These are phyloP conservation scores for Scolopax bukidnonensis DNA, from an alignment of 2,797 vertebrate genomes.

Conservation along the genomic window DNA sequence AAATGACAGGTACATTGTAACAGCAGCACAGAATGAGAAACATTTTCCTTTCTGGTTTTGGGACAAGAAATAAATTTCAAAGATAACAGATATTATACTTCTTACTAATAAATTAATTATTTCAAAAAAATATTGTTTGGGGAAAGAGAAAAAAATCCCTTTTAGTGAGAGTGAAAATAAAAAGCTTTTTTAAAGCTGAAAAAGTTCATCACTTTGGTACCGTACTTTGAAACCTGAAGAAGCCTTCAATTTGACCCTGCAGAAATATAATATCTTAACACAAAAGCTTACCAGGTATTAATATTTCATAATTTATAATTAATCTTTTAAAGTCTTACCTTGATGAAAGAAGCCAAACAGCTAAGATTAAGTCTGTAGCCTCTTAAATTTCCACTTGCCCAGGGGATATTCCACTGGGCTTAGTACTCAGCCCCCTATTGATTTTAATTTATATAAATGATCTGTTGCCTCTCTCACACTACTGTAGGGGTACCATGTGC, in stretches of 20 bases:
- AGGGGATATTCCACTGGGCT: conserved; percentile 54
- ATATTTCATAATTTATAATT: conserved; percentile 74
- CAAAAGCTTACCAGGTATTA: conserved; percentile 63
- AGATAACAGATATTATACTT: neutral
- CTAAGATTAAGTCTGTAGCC: conserved; percentile 67
- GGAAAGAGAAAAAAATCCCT: neutral
- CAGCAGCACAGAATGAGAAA: neutral
- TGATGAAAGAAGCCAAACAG: conserved; percentile 68
- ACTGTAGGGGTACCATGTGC: neutral
- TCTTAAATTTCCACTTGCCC: conserved; percentile 65
- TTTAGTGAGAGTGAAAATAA: neutral
- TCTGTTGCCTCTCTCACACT: conserved; percentile 47
- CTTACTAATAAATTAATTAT: neutral
- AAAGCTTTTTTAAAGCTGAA: neutral
- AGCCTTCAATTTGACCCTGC: conserved; percentile 8
- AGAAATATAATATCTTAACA: conserved; percentile 34
- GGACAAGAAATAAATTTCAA: neutral
- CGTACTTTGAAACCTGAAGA: conserved; percentile 18
- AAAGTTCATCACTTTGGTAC: neutral
- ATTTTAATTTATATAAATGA: conserved; percentile 79
- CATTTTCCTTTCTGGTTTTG: neutral
- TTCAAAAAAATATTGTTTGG: neutral
- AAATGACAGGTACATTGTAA: neutral
- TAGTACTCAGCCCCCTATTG: conserved; percentile 26
- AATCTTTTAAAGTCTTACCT: conserved; percentile 71